Percentiles rank a stretch among this genome's conserved stretches.
Conservation (phyloP, 37 sponge, comb jelly and placozoan genomes). For the Crambe crambe region DNA sequence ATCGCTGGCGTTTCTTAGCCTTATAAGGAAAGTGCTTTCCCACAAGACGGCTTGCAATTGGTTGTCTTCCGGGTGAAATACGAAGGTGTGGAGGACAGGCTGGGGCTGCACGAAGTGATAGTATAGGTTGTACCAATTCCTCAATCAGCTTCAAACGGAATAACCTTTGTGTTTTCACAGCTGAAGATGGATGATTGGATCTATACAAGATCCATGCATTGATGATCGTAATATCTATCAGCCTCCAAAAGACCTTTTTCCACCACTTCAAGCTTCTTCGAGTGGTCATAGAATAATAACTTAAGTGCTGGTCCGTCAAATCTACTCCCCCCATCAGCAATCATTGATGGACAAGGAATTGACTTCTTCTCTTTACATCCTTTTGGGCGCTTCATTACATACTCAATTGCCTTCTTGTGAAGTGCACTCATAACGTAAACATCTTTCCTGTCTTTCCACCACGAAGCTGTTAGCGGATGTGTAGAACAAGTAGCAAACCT, state of each 20-base stretch:
- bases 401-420: not conserved
- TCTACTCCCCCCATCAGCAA: constrained; percentile 46
- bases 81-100: not conserved
- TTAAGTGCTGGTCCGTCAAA: constrained; percentile 20
- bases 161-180: not conserved
- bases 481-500: constrained; percentile 7
- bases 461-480: not conserved
- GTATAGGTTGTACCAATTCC: not conserved
- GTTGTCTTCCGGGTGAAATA: not conserved
- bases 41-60: not conserved
- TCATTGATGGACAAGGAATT: constrained; percentile 24
- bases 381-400: constrained; percentile 12
- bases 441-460: constrained; percentile 29
- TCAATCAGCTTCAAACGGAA: not conserved
- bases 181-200: not conserved
- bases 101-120: not conserved
- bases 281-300: constrained; percentile 22
- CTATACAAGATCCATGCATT: constrained; percentile 20
- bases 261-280: constrained; percentile 29
- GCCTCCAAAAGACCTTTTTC: constrained; percentile 24
- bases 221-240: constrained; percentile 13
- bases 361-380: constrained; percentile 3
- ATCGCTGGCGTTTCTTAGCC: not conserved
- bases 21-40: constrained; percentile 23
- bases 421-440: not conserved